Evolutionary conservation across 2,888 invertebrate species (phyloP), one percentile per base, ranked within the genome.

Genomic region (Panorpa germanica): DNA sequence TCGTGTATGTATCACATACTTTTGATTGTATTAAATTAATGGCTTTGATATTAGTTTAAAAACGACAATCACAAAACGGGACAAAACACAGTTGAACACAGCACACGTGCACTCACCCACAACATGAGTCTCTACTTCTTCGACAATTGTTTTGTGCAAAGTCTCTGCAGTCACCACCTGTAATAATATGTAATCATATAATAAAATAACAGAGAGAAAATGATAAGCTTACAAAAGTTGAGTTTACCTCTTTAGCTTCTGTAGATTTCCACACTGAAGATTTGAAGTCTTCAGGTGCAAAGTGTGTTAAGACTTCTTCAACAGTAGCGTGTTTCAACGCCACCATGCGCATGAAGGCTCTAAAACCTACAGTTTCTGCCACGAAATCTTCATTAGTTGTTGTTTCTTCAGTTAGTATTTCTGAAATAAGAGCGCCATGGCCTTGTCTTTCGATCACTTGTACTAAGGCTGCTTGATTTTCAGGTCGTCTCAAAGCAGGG

Each of bases 291-390:
- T 82, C 78, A 3, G 80, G 80, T 35, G 69, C 70, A 46, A 85
- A 80, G 43, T 77, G 71, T 3, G 75, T 70, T 39, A 85, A 76
- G 13, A 83, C 74, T 52, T 82, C 81, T 52, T 85, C 83, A 13
- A 85, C 76, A 2, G 78, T 74, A 29, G 72, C 70, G 45, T 81
- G 74, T 44, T 74, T 71, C 34, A 74, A 59, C 46, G 81, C 78
- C 6, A 85, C 71, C 80, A 85, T 81, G 45, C 71, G 71, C 57
- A 85, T 72, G 49, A 85, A 80, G 5, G 85, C 83, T 39, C 75
- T 67, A 53, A 85, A 83, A 8, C 83, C 83, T 29, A 78, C 76
- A 29, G 78, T 80, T 2, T 78, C 73, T 4, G 78, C 81, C 13
- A 80, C 61, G 13, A 71, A 56, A 32, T 71, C 70, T 48, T 82